These are phyloP conservation scores for Ceratina calcarata DNA, from an alignment of 1,140 invertebrate genomes.

Conservation along the genomic window DNA sequence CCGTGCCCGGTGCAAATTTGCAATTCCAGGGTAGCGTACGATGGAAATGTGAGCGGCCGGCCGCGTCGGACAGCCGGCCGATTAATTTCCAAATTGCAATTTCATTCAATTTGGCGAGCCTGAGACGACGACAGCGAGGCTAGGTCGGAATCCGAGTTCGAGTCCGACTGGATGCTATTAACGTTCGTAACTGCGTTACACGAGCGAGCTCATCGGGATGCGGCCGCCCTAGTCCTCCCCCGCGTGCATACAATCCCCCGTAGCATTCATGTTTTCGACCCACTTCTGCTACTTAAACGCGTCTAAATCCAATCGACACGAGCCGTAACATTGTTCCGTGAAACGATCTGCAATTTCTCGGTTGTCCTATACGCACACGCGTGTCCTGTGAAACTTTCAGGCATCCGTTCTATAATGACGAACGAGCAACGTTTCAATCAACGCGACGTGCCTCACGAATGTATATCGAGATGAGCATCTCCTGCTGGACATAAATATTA, in stretches of 20 bases:
- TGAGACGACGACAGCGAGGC: slow-evolving; percentile 39
- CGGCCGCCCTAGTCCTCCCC: background rate
- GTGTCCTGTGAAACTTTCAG: slow-evolving; percentile 20
- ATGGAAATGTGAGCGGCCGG: slow-evolving; percentile 15
- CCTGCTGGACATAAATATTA: no score
- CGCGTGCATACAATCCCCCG: background rate
- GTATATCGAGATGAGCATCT: no score
- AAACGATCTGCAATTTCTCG: slow-evolving; percentile 12
- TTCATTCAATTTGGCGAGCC: slow-evolving; percentile 60
- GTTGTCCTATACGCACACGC: slow-evolving; percentile 20
- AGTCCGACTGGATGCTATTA: slow-evolving; percentile 62
- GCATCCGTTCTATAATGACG: background rate
- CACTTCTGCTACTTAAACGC: slow-evolving; percentile 51
- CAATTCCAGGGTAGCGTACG: slow-evolving; percentile 33
- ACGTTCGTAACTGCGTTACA: slow-evolving; percentile 58
- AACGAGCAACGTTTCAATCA: background rate
- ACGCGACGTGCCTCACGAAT: background rate
- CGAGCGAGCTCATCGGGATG: slow-evolving; percentile 46
- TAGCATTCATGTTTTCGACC: slow-evolving; percentile 62
- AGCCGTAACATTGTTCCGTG: slow-evolving; percentile 21
- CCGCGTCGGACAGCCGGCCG: slow-evolving; percentile 40
- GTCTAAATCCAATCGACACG: slow-evolving; percentile 55
- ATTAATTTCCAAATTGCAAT: slow-evolving; percentile 68
- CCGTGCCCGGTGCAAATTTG: slow-evolving; percentile 26
- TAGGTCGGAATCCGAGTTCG: slow-evolving; percentile 30